Conservation (phyloP, 2,888 invertebrate genomes). For the Idaea straminata region DNA sequence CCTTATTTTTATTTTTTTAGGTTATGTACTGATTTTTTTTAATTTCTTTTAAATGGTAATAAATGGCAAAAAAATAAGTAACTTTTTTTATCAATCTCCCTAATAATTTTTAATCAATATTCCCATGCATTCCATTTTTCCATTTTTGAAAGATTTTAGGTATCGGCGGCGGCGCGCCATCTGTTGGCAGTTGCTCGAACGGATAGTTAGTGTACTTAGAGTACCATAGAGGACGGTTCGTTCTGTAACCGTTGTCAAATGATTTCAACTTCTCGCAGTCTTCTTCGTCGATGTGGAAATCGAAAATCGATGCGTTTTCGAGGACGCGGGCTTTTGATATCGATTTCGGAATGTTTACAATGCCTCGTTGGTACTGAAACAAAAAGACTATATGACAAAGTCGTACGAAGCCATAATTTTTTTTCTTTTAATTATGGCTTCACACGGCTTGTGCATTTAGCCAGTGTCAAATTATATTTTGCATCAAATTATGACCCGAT, state of each 20-base stretch:
- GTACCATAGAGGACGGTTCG: slow-evolving; percentile 39
- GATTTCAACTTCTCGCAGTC: slow-evolving; percentile 30
- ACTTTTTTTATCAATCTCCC: neutral
- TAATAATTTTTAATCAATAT: neutral
- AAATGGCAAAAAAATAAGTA: too few relatives aligned
- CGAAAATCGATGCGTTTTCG: slow-evolving; percentile 58
- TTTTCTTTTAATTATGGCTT: too few relatives aligned
- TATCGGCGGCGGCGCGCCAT: neutral
- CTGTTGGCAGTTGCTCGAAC: slow-evolving; percentile 39
- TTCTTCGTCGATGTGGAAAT: slow-evolving; percentile 35
- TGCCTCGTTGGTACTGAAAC: slow-evolving; percentile 55
- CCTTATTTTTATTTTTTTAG: too few relatives aligned
- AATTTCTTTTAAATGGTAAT: too few relatives aligned
- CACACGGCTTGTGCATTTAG: too few relatives aligned
- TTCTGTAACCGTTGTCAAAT: slow-evolving; percentile 49
- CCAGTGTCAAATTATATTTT: too few relatives aligned
- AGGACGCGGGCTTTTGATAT: slow-evolving; percentile 44
- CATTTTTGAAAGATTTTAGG: slow-evolving; percentile 35
- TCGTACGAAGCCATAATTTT: too few relatives aligned
- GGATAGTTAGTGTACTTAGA: slow-evolving; percentile 47
- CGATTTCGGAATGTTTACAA: slow-evolving; percentile 54
- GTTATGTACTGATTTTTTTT: too few relatives aligned
- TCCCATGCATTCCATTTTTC: slow-evolving; percentile 37
- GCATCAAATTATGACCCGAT: too few relatives aligned
- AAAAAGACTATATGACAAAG: neutral